phyloP scores from a whole-genome alignment of 2,888 invertebrate species.

The Drosophila merina region DNA sequence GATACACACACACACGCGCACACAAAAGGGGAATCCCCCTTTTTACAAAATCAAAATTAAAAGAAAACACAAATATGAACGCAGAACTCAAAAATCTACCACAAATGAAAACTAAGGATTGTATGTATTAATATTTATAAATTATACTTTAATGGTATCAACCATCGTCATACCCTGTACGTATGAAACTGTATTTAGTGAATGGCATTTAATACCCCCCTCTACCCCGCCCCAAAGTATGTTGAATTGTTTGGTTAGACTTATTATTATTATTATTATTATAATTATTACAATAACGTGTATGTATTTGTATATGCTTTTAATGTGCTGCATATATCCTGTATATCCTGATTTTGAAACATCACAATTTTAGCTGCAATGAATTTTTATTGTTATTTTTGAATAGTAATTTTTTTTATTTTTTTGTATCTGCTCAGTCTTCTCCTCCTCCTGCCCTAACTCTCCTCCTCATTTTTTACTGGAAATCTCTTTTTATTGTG shows the following conservation, averaged over 20 bases:
- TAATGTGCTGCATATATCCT: conserved; percentile 38
- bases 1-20: conserved; percentile 7
- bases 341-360: conserved; percentile 53
- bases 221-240: conserved; percentile 30
- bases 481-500: conserved; percentile 33
- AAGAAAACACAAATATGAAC: conserved; percentile 2
- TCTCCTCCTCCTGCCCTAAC: no score
- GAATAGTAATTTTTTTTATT: conserved; percentile 58
- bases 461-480: not conserved
- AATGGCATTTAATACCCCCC: conserved; percentile 75
- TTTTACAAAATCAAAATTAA: conserved; percentile 29
- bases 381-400: conserved; percentile 69
- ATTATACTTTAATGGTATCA: conserved; percentile 38
- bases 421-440: conserved; percentile 57
- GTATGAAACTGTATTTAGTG: conserved; percentile 65
- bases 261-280: conserved; percentile 56
- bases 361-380: conserved; percentile 49
- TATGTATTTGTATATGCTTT: conserved; percentile 61
- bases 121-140: conserved; percentile 33
- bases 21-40: not conserved
- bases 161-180: conserved; percentile 24
- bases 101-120: conserved; percentile 36
- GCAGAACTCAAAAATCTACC: conserved; percentile 55
- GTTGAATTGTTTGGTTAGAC: conserved; percentile 72
- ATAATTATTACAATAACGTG: conserved; percentile 23